A percentile compares a stretch with the other conserved stretches of the same genome.
Evolutionary conservation across 1,140 invertebrate genomes (phyloP).

Genomic region (Drosophila nebulosa): DNA sequence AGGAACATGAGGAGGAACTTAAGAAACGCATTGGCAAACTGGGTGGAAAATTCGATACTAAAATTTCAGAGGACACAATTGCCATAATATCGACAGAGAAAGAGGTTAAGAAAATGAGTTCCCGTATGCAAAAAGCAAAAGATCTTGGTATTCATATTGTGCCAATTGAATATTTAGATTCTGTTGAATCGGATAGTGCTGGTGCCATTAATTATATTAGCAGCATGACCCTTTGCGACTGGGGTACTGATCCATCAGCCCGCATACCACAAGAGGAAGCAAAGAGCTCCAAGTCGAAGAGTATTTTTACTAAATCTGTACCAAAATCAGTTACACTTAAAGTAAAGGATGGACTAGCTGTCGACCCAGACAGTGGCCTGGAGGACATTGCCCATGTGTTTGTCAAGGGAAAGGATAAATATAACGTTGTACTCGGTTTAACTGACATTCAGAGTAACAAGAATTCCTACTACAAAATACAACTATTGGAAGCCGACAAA

Average conservation of each 20-base stretch:
- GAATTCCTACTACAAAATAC: constrained; percentile 98
- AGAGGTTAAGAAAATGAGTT: constrained; percentile 87
- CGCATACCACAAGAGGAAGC: constrained; percentile 83
- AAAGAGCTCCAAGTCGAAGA: constrained; percentile 85
- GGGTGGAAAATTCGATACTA: constrained; percentile 88
- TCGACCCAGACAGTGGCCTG: constrained; percentile 94
- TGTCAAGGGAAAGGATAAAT: constrained; percentile 85
- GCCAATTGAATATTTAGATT: constrained; percentile 89
- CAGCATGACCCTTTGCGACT: constrained; percentile 88
- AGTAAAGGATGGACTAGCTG: constrained; percentile 92
- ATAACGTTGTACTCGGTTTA: constrained; percentile 89
- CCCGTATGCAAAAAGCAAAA: constrained; percentile 86
- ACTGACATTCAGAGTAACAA: constrained; percentile 93
- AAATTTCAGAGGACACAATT: constrained; percentile 85
- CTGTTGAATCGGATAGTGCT: constrained; percentile 83
- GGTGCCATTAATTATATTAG: constrained; percentile 85
- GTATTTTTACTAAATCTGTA: constrained; percentile 85
- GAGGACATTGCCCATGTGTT: constrained; percentile 92
- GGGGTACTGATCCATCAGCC: constrained; percentile 88
- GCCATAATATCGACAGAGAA: constrained; percentile 89
- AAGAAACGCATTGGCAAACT: constrained; percentile 87
- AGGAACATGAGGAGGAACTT: constrained; percentile 84
- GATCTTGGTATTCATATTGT: constrained; percentile 89
- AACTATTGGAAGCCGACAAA: constrained; percentile 91
- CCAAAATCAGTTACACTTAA: constrained; percentile 88